Conservation (phyloP, 2,888 invertebrate genomes). For the Cataglyphis albicans region DNA sequence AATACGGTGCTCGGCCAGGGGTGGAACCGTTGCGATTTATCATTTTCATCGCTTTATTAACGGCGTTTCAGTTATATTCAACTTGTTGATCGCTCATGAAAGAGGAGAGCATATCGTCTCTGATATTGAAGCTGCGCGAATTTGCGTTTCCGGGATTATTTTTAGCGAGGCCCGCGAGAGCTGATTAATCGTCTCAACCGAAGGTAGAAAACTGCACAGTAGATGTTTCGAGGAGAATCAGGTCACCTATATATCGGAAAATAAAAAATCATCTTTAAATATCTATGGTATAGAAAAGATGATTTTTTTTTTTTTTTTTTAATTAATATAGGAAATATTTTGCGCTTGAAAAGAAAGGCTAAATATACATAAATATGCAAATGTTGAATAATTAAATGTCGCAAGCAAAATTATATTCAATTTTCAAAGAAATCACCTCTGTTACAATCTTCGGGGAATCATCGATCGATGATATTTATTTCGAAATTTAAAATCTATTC, state of each 20-base stretch:
- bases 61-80: slow-evolving; percentile 76
- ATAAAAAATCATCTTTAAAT: not conserved
- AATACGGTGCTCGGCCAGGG: slow-evolving; percentile 70
- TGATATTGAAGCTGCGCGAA: slow-evolving; percentile 63
- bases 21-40: slow-evolving; percentile 78
- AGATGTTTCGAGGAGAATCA: slow-evolving; percentile 45
- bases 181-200: slow-evolving; percentile 63
- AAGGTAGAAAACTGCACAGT: slow-evolving; percentile 52
- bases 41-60: slow-evolving; percentile 81
- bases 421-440: not conserved
- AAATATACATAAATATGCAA: not conserved
- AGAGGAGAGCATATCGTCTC: slow-evolving; percentile 52
- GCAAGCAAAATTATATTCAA: not conserved
- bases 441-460: slow-evolving; percentile 54
- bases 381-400: not conserved
- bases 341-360: not conserved
- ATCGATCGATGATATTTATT: slow-evolving; percentile 65
- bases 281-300: not conserved
- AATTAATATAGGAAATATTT: not conserved
- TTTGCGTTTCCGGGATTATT: slow-evolving; percentile 67
- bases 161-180: slow-evolving; percentile 50
- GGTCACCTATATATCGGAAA: not conserved
- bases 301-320: not conserved
- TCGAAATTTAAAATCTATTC: slow-evolving; percentile 46
- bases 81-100: slow-evolving; percentile 81